Percentiles rank a stretch among this genome's conserved stretches.
Evolutionary conservation across 2,888 invertebrate species (phyloP).

Genomic region (Drosophila meridiana): DNA sequence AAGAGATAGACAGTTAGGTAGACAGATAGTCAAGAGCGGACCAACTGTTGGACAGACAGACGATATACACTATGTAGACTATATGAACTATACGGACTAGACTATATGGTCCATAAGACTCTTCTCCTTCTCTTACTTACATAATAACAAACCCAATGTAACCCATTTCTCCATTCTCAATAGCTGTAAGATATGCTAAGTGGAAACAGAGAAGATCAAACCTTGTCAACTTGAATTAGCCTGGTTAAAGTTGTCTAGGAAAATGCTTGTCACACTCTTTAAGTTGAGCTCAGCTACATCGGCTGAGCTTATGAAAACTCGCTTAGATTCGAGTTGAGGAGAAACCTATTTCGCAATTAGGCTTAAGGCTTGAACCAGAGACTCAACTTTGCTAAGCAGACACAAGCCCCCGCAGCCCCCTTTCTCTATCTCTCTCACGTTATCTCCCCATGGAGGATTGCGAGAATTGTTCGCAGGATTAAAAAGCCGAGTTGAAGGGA

Average conservation of each 20-base stretch:
- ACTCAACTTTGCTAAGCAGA: neutral
- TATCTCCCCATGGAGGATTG: neutral
- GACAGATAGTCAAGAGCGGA: neutral
- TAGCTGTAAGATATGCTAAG: neutral
- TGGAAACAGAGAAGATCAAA: neutral
- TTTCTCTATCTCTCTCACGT: neutral
- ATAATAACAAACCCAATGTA: neutral
- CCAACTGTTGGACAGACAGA: neutral
- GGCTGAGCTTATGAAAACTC: neutral
- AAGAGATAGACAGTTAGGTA: too few species aligned
- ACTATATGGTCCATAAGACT: too few species aligned
- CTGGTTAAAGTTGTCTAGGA: neutral
- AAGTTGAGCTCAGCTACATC: neutral
- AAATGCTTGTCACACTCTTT: neutral
- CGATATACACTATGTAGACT: too few species aligned
- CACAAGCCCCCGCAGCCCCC: neutral
- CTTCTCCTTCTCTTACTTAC: too few species aligned
- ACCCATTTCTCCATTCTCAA: neutral
- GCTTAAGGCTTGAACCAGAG: slow-evolving; percentile 3
- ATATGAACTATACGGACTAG: too few species aligned
- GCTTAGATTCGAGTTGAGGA: neutral
- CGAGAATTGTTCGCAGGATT: slow-evolving; percentile 6
- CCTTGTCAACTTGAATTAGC: neutral
- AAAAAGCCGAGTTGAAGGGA: slow-evolving; percentile 7
- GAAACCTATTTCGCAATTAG: slow-evolving; percentile 1